phyloP scores from a whole-genome alignment of 2,888 invertebrate species.

The Linyphia triangularis region DNA sequence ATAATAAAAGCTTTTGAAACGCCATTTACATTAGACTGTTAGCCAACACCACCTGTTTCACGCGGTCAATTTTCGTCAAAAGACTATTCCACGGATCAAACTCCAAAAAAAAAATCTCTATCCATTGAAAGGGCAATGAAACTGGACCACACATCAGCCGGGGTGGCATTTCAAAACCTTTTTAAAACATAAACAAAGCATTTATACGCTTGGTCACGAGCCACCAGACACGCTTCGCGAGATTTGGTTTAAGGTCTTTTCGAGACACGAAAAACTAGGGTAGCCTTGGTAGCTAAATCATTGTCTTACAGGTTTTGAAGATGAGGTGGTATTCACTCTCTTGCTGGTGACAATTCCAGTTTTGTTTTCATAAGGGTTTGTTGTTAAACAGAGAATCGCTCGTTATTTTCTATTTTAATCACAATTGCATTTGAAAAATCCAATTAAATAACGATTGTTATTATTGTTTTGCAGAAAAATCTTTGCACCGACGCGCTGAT shows the following conservation, averaged over 20 bases:
- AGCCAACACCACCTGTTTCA: not conserved
- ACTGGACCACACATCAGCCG: not conserved
- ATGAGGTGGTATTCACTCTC: no score
- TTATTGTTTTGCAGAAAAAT: not conserved
- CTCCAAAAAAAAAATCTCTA: not conserved
- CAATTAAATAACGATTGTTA: not conserved
- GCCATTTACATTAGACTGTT: no score
- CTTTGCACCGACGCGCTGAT: no score
- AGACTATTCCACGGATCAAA: not conserved
- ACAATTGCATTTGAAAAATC: not conserved
- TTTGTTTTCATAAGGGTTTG: not conserved
- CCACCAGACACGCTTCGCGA: conserved; percentile 6
- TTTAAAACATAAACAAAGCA: conserved; percentile 27
- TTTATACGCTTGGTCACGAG: not conserved
- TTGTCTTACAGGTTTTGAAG: not conserved
- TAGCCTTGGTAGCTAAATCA: conserved; percentile 16
- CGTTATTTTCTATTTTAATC: not conserved
- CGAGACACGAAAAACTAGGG: not conserved
- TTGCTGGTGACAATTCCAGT: no score
- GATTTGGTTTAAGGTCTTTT: conserved; percentile 33
- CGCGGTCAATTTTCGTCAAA: not conserved
- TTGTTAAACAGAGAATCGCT: no score
- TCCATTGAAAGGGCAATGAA: conserved; percentile 17
- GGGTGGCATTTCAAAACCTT: conserved; percentile 20
- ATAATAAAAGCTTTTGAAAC: no score